Percentiles rank a stretch among this genome's conserved stretches.
Evolutionary conservation across 2,113 vertebrate genomes (phyloP).

Genomic region (Zeus faber): DNA sequence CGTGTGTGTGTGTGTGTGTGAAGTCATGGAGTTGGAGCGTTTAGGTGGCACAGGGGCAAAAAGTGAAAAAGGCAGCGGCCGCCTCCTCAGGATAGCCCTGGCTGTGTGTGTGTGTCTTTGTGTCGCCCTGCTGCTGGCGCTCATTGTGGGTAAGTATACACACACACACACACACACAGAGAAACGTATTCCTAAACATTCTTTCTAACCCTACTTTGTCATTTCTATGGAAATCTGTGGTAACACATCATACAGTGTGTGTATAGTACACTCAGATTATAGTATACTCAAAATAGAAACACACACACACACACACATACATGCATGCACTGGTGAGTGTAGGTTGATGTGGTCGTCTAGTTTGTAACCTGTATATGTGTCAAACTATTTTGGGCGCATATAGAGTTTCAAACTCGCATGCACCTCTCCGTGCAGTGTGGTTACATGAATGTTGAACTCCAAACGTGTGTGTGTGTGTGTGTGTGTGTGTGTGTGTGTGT

Average conservation of each 20-base stretch:
- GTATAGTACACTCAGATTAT: constrained; percentile 37
- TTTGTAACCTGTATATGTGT: not conserved
- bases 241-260: not conserved
- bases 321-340: not conserved
- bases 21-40: constrained; percentile 67
- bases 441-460: no score
- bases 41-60: constrained; percentile 58
- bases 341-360: not conserved
- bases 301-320: not conserved
- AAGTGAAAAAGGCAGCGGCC: constrained; percentile 42
- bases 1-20: constrained; percentile 4
- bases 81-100: constrained; percentile 63
- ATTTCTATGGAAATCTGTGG: constrained; percentile 43
- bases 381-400: not conserved
- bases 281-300: constrained; percentile 31
- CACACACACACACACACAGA: constrained; percentile 10
- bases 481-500: constrained; percentile 7
- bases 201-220: constrained; percentile 33
- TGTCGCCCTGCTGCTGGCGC: constrained; percentile 65
- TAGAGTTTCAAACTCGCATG: not conserved
- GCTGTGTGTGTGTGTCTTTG: constrained; percentile 66
- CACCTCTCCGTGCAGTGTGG: not conserved
- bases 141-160: constrained; percentile 71
- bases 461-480: constrained; percentile 1
- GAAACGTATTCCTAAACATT: not conserved